Conservation (phyloP, 2,113 vertebrate genomes). For the Erythrocebus patas region DNA sequence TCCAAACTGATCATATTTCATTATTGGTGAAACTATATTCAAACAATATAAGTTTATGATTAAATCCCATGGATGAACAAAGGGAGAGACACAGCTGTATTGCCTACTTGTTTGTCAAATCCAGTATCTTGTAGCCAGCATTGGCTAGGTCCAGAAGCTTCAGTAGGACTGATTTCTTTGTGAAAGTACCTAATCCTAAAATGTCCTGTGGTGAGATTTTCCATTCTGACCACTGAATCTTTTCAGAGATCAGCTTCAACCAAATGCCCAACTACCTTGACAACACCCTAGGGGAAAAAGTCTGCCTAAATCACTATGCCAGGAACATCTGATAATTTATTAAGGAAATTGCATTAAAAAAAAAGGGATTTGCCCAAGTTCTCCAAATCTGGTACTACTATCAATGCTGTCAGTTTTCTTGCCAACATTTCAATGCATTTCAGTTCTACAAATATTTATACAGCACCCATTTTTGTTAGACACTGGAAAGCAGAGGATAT, state of each 20-base stretch:
- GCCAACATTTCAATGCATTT: neutral
- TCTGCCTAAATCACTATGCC: neutral
- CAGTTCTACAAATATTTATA: neutral
- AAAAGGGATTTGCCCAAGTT: neutral
- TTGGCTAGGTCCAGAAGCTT: conserved; percentile 2
- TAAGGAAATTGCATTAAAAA: neutral
- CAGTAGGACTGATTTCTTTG: neutral
- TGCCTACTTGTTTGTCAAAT: neutral
- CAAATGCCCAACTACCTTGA: conserved; percentile 4
- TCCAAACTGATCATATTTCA: conserved; percentile 57
- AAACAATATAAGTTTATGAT: conserved; percentile 44
- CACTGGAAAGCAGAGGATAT: neutral
- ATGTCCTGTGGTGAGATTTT: neutral
- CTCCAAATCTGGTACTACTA: neutral
- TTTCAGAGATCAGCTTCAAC: conserved; percentile 16
- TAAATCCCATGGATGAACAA: neutral
- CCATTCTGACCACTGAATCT: neutral
- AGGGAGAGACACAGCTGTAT: conserved; percentile 35
- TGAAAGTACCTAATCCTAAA: neutral
- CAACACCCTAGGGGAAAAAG: neutral
- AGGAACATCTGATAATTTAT: neutral
- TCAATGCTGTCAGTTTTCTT: neutral
- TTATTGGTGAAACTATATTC: conserved; percentile 53
- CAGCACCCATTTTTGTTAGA: neutral
- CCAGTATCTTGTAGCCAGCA: neutral